Evolutionary conservation across 2,797 vertebrate genomes (phyloP).

Genomic region (Phalloptychus januarius): DNA sequence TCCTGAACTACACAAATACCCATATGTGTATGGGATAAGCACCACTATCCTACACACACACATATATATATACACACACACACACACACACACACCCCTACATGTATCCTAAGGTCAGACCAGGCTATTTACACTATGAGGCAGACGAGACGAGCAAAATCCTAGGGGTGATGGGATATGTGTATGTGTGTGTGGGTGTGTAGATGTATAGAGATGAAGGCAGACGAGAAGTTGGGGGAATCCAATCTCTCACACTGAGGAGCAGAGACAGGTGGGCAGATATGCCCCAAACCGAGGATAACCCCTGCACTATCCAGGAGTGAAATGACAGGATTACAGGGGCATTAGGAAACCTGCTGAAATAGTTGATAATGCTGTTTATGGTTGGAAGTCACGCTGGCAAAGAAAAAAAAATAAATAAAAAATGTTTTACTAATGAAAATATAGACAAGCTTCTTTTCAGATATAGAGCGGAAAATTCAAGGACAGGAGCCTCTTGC

Average conservation of each 20-base stretch:
- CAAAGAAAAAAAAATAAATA: slow-evolving; percentile 25
- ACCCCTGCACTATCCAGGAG: slow-evolving; percentile 76
- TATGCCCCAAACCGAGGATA: slow-evolving; percentile 70
- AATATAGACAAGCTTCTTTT: slow-evolving; percentile 67
- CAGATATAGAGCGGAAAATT: slow-evolving; percentile 61
- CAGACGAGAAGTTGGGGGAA: slow-evolving; percentile 61
- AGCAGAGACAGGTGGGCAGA: slow-evolving; percentile 78
- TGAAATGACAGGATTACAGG: slow-evolving; percentile 84
- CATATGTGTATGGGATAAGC: too few species aligned
- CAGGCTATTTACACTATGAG: slow-evolving; percentile 57
- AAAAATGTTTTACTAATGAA: slow-evolving; percentile 78
- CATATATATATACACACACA: too few species aligned
- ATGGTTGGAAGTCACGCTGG: slow-evolving; percentile 56
- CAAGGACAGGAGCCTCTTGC: slow-evolving; percentile 31
- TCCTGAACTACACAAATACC: slow-evolving; percentile 40
- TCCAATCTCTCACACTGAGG: slow-evolving; percentile 81
- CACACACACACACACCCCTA: slow-evolving; percentile 14
- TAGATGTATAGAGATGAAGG: slow-evolving; percentile 26
- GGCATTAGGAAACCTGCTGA: slow-evolving; percentile 81
- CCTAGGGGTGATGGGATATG: neutral
- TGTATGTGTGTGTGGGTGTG: slow-evolving; percentile 29
- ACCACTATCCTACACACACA: slow-evolving; percentile 29
- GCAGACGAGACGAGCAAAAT: slow-evolving; percentile 53
- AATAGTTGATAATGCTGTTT: slow-evolving; percentile 82
- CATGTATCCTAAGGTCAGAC: slow-evolving; percentile 60